These are phyloP conservation scores for Harmothoe impar DNA, from an alignment of 2,888 invertebrate genomes.

Conservation along the genomic window DNA sequence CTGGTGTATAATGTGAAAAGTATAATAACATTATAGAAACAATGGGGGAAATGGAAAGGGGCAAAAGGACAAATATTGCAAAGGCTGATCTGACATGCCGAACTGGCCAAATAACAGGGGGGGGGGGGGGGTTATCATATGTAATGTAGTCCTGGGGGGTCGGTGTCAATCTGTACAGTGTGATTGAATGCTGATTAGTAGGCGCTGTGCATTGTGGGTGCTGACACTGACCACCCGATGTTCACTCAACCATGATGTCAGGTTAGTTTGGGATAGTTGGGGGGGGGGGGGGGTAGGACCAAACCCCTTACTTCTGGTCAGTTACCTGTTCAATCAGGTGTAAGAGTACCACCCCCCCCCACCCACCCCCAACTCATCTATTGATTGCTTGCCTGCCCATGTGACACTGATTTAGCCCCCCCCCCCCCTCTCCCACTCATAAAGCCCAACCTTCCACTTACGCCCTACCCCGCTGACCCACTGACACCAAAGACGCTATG, in stretches of 20 bases:
- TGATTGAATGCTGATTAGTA: conserved; percentile 30
- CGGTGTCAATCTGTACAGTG: neutral
- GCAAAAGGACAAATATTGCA: too few relatives aligned
- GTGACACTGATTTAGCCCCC: conserved; percentile 7
- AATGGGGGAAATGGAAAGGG: too few relatives aligned
- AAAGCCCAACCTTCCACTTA: neutral
- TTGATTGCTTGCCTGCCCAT: neutral
- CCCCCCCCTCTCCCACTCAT: too few relatives aligned
- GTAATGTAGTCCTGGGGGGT: neutral
- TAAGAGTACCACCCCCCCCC: neutral
- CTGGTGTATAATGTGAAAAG: too few relatives aligned
- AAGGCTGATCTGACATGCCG: too few relatives aligned
- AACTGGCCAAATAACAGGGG: too few relatives aligned
- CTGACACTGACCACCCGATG: conserved; percentile 14
- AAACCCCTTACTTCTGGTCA: conserved; percentile 25
- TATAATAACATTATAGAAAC: too few relatives aligned
- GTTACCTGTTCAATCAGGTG: conserved; percentile 53
- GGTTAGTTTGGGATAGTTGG: neutral
- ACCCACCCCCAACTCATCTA: neutral
- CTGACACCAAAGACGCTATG: neutral
- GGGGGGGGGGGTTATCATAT: neutral
- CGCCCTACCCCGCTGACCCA: neutral
- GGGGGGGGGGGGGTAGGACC: neutral
- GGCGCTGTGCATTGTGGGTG: neutral
- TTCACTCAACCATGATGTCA: neutral